These are phyloP conservation scores for Drosophila rufa DNA, from an alignment of 1,140 invertebrate genomes.

Conservation along the genomic window DNA sequence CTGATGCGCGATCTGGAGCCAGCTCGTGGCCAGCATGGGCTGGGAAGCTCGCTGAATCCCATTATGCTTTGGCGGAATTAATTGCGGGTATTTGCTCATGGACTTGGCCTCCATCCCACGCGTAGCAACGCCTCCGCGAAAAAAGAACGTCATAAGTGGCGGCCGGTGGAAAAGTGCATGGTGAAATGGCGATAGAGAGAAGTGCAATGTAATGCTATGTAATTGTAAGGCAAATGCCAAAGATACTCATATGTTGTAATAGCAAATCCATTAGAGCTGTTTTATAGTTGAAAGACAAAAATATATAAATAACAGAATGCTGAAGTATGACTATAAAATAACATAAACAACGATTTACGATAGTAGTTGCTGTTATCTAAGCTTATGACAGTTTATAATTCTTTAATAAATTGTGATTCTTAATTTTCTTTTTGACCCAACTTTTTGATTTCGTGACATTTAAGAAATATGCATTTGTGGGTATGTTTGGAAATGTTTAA, in stretches of 20 bases:
- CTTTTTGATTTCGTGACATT: neutral
- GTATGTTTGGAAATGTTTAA: neutral
- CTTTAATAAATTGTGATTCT: neutral
- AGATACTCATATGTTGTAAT: constrained; percentile 13
- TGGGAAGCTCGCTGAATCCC: constrained; percentile 13
- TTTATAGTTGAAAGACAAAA: neutral
- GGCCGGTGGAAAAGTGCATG: neutral
- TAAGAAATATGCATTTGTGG: neutral
- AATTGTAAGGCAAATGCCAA: constrained; percentile 13
- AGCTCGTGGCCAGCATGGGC: constrained; percentile 4
- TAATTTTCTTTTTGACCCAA: neutral
- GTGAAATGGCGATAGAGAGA: constrained; percentile 3
- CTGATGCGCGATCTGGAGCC: constrained; percentile 11
- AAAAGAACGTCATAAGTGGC: constrained; percentile 4
- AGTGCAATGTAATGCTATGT: constrained; percentile 22
- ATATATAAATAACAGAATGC: neutral
- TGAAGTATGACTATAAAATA: neutral
- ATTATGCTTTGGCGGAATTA: constrained; percentile 26
- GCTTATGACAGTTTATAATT: neutral
- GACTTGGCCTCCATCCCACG: constrained; percentile 15
- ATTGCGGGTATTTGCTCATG: constrained; percentile 15
- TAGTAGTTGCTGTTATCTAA: neutral
- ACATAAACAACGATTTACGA: neutral
- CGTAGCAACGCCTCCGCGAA: neutral
- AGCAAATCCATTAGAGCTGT: constrained; percentile 2